These are phyloP conservation scores for Sphyrna mokarran DNA, from an alignment of 2,113 vertebrate species.

Conservation along the genomic window DNA sequence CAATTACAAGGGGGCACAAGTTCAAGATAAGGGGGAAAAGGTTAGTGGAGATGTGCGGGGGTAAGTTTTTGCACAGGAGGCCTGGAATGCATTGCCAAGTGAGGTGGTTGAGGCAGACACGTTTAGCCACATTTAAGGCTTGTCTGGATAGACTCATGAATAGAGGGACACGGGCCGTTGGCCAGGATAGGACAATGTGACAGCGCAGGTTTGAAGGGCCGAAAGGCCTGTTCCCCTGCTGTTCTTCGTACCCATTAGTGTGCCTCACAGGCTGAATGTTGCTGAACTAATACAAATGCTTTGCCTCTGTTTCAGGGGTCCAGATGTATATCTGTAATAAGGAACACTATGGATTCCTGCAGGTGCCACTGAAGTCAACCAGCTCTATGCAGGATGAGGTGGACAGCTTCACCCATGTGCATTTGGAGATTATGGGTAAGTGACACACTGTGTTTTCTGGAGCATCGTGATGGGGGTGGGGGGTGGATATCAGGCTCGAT, in stretches of 20 bases:
- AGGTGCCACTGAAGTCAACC: constrained; percentile 73
- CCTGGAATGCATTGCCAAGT: no score
- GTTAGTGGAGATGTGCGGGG: no score
- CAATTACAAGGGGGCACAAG: no score
- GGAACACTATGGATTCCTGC: constrained; percentile 71
- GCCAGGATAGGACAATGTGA: no score
- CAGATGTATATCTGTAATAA: constrained; percentile 85
- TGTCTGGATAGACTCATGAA: no score
- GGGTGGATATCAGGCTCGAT: neutral
- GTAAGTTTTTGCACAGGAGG: no score
- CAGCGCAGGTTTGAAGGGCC: no score
- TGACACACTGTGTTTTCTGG: neutral
- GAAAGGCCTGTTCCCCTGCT: no score
- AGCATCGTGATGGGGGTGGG: neutral
- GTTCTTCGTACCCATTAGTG: neutral
- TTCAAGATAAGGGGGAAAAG: no score
- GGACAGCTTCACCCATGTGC: constrained; percentile 75
- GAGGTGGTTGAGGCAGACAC: no score
- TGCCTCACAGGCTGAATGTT: neutral
- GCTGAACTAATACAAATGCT: neutral
- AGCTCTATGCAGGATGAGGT: constrained; percentile 72
- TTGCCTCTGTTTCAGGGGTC: constrained; percentile 56
- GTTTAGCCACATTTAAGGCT: no score
- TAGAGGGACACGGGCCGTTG: no score
- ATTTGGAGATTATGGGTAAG: constrained; percentile 80